Evolutionary conservation across 2,888 invertebrate species (phyloP).

Genomic region (Trachelus iudaicus): DNA sequence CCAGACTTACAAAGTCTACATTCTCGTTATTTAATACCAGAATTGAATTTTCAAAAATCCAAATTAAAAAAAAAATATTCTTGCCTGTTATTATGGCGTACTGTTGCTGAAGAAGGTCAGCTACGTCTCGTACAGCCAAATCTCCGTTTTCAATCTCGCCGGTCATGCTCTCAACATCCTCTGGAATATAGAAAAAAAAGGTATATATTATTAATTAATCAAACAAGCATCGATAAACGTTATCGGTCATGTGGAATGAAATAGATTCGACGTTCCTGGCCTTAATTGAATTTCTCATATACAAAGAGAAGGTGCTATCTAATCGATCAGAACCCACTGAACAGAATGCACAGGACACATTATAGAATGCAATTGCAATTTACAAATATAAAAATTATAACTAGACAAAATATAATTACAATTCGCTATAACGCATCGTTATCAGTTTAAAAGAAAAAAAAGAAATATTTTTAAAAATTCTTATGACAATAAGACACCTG

Average conservation of each 20-base stretch:
- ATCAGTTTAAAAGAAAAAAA: not conserved
- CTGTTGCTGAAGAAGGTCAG: slow-evolving; percentile 87
- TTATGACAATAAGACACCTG: not conserved
- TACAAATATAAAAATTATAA: not conserved
- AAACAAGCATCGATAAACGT: not conserved
- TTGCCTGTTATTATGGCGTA: slow-evolving; percentile 88
- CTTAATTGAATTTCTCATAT: not conserved
- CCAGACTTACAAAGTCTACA: not conserved
- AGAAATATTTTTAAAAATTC: not conserved
- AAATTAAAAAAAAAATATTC: slow-evolving; percentile 18
- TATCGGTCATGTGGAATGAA: not conserved
- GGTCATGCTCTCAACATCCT: slow-evolving; percentile 65
- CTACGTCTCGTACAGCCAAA: slow-evolving; percentile 81
- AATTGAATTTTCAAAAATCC: not conserved
- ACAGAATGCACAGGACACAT: not conserved
- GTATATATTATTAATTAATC: not conserved
- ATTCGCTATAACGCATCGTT: not conserved
- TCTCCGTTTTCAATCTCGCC: slow-evolving; percentile 72
- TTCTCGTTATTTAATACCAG: not conserved
- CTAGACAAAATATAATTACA: not conserved
- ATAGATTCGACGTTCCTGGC: not conserved
- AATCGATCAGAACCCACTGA: not conserved
- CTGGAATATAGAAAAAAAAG: slow-evolving; percentile 47
- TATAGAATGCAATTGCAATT: not conserved
- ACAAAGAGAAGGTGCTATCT: not conserved